Percentiles rank a stretch among this genome's conserved stretches.
Conservation (phyloP, 1,140 invertebrate genomes). For the Lasioglossum albipes region DNA sequence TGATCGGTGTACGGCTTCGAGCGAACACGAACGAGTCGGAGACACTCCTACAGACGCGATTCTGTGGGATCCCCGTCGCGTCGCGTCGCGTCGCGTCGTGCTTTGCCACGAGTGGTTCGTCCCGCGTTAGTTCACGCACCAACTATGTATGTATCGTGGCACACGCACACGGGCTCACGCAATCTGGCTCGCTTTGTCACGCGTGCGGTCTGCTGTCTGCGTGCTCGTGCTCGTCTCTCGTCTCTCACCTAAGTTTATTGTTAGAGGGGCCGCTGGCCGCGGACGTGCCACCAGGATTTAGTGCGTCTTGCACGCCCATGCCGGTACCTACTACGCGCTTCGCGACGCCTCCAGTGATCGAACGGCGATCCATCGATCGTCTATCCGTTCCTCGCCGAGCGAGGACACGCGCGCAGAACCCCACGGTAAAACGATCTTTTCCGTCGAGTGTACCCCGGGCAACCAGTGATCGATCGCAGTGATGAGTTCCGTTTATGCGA, state of each 20-base stretch:
- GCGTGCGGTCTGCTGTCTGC: constrained; percentile 54
- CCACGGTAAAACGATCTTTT: constrained; percentile 14
- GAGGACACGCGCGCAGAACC: no score
- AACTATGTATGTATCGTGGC: constrained; percentile 25
- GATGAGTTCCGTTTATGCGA: neutral
- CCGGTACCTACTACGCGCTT: constrained; percentile 64
- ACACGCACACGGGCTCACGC: neutral
- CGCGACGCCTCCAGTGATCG: constrained; percentile 1
- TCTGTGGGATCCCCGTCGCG: constrained; percentile 6
- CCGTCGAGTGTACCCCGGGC: no score
- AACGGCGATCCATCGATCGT: constrained; percentile 1
- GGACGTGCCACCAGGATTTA: constrained; percentile 70
- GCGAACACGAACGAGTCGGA: neutral
- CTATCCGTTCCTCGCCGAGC: neutral
- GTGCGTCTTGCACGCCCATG: constrained; percentile 63
- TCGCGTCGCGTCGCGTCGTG: no score
- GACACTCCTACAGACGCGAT: constrained; percentile 17
- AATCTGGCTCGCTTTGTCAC: constrained; percentile 48
- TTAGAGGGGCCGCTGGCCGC: constrained; percentile 67
- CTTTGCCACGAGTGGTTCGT: constrained; percentile 42
- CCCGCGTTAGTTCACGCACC: constrained; percentile 24
- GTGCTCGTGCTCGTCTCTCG: constrained; percentile 52
- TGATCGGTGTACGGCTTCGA: constrained; percentile 32
- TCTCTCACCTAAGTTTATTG: constrained; percentile 76
- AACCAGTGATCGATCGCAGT: neutral